Base-by-base conservation (phyloP, 2,888 invertebrate species). In the Drosophila gaucha region DNA sequence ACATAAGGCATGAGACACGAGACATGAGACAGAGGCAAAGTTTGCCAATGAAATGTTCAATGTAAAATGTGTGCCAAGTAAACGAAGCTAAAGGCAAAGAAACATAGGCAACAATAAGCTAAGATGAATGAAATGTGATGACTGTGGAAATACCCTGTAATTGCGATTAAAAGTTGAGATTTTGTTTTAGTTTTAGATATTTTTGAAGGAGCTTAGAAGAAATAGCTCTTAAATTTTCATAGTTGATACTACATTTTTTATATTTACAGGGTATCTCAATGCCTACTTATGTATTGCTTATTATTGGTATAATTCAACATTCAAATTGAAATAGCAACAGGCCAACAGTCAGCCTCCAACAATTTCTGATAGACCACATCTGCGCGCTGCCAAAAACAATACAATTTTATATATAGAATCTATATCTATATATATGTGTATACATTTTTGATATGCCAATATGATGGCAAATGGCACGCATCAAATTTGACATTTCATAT, bases 51-150 rank as follows among this genome's bases (percentile, higher is more conserved):
- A 72, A 68, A 86, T 79, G 76, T 67, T 63, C 57, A 58, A 33
- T 22, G 30, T 33, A 43, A 79, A 60, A 79, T 83, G 58, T 86
- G 71, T 86, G 80, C 86, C 80, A 82, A 88, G 88, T 79, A 66
- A 79, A 86, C 63, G 14, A 52, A 57, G 43, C 33, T 50, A 56
- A 36, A 56, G 51, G 50, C 52, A 72, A 39, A 6, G 20, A 46
- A 31, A 50, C 39, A 71, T 16, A 24, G 9, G 5, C 39, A 58
- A 35, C 46, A 43, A 41, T n/a, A n/a, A n/a, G n/a, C n/a, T n/a
- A 18, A 14, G 12, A 30, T n/a, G 24, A 38, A 9, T 2, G 36
- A 24, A 3, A n/a, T 24, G n/a, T 3, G 14, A 9, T 16, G 36
- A 51, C 76, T 38, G 8, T 28, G 2, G 0, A 49, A n/a, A 46